Evolutionary conservation across 2,888 invertebrate species (phyloP).

Genomic region (Volucella zonaria): DNA sequence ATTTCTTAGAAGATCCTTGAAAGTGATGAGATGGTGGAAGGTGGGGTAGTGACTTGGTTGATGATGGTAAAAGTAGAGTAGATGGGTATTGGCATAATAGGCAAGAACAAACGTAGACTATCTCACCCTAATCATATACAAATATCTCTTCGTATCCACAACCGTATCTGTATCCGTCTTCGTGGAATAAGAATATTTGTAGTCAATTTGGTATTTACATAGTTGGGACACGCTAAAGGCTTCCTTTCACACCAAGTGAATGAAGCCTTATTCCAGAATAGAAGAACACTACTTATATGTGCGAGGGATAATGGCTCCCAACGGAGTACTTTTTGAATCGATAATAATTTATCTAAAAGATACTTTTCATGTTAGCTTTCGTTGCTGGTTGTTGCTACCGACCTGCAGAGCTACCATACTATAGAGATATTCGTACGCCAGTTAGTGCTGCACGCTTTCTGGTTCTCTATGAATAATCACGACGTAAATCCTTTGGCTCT

Average conservation of each 20-base stretch:
- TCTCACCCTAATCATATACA: conserved; percentile 41
- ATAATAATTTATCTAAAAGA: conserved; percentile 71
- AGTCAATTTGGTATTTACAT: conserved; percentile 77
- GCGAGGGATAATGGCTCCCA: conserved; percentile 68
- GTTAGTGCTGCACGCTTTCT: conserved; percentile 30
- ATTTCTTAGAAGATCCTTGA: conserved; percentile 37
- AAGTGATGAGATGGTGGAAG: conserved; percentile 20
- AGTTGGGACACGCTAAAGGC: conserved; percentile 72
- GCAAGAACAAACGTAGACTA: neutral
- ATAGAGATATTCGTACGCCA: neutral
- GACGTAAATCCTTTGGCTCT: conserved; percentile 44
- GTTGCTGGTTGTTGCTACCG: neutral
- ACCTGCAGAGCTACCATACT: too few species aligned
- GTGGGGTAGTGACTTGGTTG: too few species aligned
- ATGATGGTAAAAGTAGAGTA: too few species aligned
- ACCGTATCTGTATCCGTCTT: too few species aligned
- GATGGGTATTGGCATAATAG: neutral
- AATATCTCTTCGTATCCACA: conserved; percentile 28
- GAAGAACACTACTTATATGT: conserved; percentile 40
- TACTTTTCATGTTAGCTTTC: conserved; percentile 69
- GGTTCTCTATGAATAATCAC: conserved; percentile 70
- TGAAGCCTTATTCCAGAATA: neutral
- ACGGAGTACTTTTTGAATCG: conserved; percentile 71
- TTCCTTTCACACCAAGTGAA: conserved; percentile 47
- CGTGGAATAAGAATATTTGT: conserved; percentile 65